A percentile compares a stretch with the other conserved stretches of the same genome.
These are phyloP conservation scores for Agonopterix heracliana DNA, from an alignment of 2,888 invertebrate genomes.

Conservation along the genomic window DNA sequence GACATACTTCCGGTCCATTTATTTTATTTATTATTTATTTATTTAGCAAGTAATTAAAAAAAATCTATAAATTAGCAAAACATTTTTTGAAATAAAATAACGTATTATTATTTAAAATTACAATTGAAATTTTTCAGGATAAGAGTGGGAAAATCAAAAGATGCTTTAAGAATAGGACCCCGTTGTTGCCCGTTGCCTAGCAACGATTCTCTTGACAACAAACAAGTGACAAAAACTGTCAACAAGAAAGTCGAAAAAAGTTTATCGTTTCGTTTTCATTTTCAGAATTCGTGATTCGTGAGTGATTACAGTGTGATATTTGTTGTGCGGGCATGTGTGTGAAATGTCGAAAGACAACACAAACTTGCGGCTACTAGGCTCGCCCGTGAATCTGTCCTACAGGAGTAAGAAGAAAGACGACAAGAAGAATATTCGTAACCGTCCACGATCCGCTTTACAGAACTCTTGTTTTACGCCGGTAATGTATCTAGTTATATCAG, in stretches of 20 bases:
- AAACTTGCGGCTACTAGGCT: conserved; percentile 60
- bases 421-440: conserved; percentile 48
- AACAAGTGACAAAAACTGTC: conserved; percentile 1
- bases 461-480: conserved; percentile 42
- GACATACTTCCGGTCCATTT: background rate
- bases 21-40: too few species aligned
- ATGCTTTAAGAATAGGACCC: too few species aligned
- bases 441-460: conserved; percentile 63
- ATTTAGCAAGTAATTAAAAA: too few species aligned
- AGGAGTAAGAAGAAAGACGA: conserved; percentile 63
- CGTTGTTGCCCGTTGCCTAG: conserved; percentile 2
- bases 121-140: too few species aligned
- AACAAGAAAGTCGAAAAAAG: background rate
- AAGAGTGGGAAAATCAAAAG: too few species aligned
- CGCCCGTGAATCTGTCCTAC: conserved; percentile 63
- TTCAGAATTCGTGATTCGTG: background rate
- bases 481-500: background rate
- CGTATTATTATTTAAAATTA: too few species aligned
- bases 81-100: too few species aligned
- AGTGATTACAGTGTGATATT: background rate
- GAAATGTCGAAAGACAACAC: conserved; percentile 68
- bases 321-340: conserved; percentile 32
- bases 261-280: background rate
- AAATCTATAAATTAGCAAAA: too few species aligned
- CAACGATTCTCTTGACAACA: conserved; percentile 9